Evolutionary conservation across 2,888 invertebrate genomes (phyloP).

Genomic region (Acleris cristana): DNA sequence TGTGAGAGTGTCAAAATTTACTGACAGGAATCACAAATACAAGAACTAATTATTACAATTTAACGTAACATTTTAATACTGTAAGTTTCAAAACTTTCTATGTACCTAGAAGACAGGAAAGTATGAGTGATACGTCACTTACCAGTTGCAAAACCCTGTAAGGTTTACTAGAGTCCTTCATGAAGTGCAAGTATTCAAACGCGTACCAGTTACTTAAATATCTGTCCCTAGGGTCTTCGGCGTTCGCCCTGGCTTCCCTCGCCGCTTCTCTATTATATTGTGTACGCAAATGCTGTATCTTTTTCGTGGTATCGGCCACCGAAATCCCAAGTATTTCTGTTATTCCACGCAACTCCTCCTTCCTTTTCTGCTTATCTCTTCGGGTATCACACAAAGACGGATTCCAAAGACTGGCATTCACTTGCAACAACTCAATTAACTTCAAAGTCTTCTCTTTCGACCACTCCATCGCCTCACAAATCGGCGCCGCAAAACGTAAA

Average conservation of each 20-base stretch:
- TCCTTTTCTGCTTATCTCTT: constrained; percentile 75
- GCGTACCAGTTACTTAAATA: constrained; percentile 83
- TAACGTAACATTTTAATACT: too few relatives aligned
- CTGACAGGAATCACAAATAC: too few relatives aligned
- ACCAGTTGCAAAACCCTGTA: constrained; percentile 69
- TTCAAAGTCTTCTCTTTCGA: constrained; percentile 77
- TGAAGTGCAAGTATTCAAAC: constrained; percentile 83
- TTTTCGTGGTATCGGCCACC: constrained; percentile 81
- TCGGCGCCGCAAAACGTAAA: constrained; percentile 50
- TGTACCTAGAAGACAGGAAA: too few relatives aligned
- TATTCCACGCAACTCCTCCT: constrained; percentile 71
- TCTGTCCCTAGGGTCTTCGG: constrained; percentile 80
- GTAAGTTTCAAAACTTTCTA: too few relatives aligned
- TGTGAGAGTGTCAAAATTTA: too few relatives aligned
- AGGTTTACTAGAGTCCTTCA: constrained; percentile 82
- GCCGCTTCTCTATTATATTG: constrained; percentile 85
- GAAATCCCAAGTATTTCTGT: constrained; percentile 66
- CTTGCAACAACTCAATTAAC: constrained; percentile 74
- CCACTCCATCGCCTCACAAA: constrained; percentile 69
- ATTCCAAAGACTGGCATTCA: constrained; percentile 73
- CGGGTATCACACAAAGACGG: constrained; percentile 72
- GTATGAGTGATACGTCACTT: constrained; percentile 42
- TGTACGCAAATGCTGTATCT: constrained; percentile 84
- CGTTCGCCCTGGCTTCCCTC: constrained; percentile 76
- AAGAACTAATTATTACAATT: too few relatives aligned